Percentiles rank a stretch among this genome's conserved stretches.
These are phyloP conservation scores for Drosophila repleta DNA, from an alignment of 1,140 invertebrate species.

Conservation along the genomic window DNA sequence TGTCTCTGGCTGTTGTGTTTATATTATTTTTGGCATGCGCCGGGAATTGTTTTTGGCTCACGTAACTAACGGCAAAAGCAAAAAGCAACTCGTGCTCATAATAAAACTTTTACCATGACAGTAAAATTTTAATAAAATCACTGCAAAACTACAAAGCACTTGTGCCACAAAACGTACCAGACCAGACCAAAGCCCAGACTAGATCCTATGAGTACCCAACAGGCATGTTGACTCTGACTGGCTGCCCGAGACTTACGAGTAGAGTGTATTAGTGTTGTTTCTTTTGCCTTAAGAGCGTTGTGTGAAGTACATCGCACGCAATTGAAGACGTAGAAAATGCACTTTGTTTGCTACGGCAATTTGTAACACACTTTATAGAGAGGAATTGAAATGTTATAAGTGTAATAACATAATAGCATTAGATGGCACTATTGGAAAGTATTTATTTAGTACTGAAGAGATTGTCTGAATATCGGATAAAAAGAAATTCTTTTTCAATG, in stretches of 20 bases:
- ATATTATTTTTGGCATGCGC: constrained; percentile 52
- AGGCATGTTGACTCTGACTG: constrained; percentile 17
- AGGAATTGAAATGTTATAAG: neutral
- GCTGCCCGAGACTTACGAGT: constrained; percentile 20
- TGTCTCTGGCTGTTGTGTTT: constrained; percentile 38
- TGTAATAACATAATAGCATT: neutral
- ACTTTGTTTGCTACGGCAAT: constrained; percentile 45
- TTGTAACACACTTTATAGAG: constrained; percentile 46
- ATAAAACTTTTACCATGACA: constrained; percentile 77
- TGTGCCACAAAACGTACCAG: constrained; percentile 39
- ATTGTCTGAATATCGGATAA: too few relatives aligned
- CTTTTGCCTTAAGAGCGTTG: constrained; percentile 16
- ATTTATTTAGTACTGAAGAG: neutral
- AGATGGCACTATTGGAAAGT: neutral
- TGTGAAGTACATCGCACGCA: constrained; percentile 46
- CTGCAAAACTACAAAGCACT: constrained; percentile 68
- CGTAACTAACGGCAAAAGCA: constrained; percentile 41
- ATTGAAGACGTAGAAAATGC: constrained; percentile 32
- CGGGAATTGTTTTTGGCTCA: constrained; percentile 60
- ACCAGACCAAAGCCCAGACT: neutral
- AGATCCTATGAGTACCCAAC: constrained; percentile 1
- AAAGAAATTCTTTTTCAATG: too few relatives aligned
- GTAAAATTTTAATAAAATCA: constrained; percentile 78
- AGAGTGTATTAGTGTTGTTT: constrained; percentile 19
- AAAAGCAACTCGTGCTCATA: constrained; percentile 57